Evolutionary conservation across 2,113 vertebrate genomes (phyloP), one percentile per base, ranked within the genome.

Genomic region (Mus musculus): DNA sequence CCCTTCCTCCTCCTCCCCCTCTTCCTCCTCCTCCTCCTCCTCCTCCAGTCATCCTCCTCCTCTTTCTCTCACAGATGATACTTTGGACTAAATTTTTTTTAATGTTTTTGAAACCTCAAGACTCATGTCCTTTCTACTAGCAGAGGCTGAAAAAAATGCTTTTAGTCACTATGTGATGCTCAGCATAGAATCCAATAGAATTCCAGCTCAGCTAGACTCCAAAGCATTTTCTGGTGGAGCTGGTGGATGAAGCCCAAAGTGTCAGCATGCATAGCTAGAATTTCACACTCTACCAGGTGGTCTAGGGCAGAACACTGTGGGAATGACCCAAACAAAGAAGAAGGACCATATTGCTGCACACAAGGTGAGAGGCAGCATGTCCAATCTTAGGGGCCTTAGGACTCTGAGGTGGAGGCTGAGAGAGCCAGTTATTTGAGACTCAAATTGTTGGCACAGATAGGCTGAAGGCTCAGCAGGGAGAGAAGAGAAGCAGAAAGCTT

Each of bases 361-460:
- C 90, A 69, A 94, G 72, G 82, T 91, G 86, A 91, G 75, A 95
- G 90, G 94, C 7, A 26, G 93, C 94, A 93, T 96, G 97, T 96
- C 93, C 88, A 97, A 73, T 96, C 96, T 97, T 94, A 89, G 77
- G 92, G 97, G 88, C 95, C 95, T 97, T 97, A 97, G 97, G 97
- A 96, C 95, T 98, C 96, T 88, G 96, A 80, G 93, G 96, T 81
- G 0, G 42, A 92, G 96, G 88, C 89, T 89, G 93, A 85, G 87
- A 93, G 46, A 97, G 77, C 54, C 96, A 95, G 96, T 96, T 96
- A 96, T 87, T 82, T 78, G 95, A 97, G 88, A 94, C 92, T 87
- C 93, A 90, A 91, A 12, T 88, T 88, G 85, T 90, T 96, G 82
- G 97, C 97, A 98, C 77, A 84, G 88, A 20, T 94, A 76, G 82